Percentiles rank a stretch among this genome's conserved stretches.
Evolutionary conservation across 2,888 invertebrate species (phyloP).

Genomic region (Acronicta alni): DNA sequence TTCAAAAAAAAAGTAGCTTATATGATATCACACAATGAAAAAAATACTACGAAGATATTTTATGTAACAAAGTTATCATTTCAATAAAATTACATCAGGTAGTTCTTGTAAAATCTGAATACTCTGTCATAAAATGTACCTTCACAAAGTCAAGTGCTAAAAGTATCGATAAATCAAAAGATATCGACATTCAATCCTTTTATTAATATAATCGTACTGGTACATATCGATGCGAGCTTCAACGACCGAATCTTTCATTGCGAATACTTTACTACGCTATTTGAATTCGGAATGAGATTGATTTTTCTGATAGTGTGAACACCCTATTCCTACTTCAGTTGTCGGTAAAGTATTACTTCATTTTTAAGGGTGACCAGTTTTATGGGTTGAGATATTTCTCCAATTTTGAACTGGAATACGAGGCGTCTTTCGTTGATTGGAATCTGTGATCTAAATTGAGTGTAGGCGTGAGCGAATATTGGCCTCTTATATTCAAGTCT

Average conservation of each 20-base stretch:
- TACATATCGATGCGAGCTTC: conserved; percentile 16
- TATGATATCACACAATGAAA: no score
- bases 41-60: no score
- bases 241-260: conserved; percentile 19
- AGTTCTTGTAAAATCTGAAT: conserved; percentile 2
- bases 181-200: conserved; percentile 24
- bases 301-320: conserved; percentile 8
- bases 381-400: conserved; percentile 14
- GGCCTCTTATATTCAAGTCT: conserved; percentile 26
- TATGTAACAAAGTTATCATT: background rate
- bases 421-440: conserved; percentile 42
- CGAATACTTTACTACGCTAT: conserved; percentile 12
- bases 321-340: background rate
- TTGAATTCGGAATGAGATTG: conserved; percentile 25
- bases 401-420: conserved; percentile 21
- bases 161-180: conserved; percentile 41
- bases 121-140: conserved; percentile 12
- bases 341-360: conserved; percentile 28
- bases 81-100: background rate
- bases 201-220: conserved; percentile 23
- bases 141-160: conserved; percentile 21
- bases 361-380: conserved; percentile 28
- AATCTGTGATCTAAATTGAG: conserved; percentile 37
- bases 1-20: no score
- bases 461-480: conserved; percentile 20